These are phyloP conservation scores for Phyllotreta striolata DNA, from an alignment of 2,888 invertebrate species.

Conservation along the genomic window DNA sequence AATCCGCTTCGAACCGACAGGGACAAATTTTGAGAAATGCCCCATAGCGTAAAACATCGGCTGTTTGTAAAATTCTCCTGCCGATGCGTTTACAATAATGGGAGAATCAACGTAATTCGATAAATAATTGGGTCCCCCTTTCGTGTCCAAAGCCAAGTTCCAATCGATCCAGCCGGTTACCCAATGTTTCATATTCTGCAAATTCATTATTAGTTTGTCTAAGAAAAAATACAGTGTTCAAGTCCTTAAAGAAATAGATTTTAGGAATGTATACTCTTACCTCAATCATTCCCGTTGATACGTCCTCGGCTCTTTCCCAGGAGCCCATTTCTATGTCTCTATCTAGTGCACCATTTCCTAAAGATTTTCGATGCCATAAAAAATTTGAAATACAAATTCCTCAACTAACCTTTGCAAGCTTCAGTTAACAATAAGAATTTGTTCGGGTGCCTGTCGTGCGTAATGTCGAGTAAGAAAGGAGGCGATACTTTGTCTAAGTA, in stretches of 20 bases:
- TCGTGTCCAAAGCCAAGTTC: constrained; percentile 80
- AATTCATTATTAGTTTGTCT: constrained; percentile 17
- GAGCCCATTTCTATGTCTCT: background rate
- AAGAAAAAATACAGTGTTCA: background rate
- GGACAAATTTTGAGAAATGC: constrained; percentile 76
- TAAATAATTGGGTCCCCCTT: constrained; percentile 87
- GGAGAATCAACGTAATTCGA: constrained; percentile 83
- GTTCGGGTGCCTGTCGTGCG: constrained; percentile 56
- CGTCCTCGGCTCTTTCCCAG: constrained; percentile 30
- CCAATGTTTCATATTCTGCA: constrained; percentile 75
- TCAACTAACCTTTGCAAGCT: constrained; percentile 71
- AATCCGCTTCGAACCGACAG: constrained; percentile 66
- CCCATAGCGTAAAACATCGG: constrained; percentile 87
- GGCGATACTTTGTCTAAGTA: constrained; percentile 74
- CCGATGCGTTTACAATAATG: constrained; percentile 69
- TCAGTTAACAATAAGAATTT: constrained; percentile 69
- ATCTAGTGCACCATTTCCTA: constrained; percentile 1
- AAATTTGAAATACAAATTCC: background rate
- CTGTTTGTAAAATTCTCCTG: constrained; percentile 85
- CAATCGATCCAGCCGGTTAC: constrained; percentile 90
- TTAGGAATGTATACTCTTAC: background rate
- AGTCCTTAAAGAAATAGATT: background rate
- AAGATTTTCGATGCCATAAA: constrained; percentile 7
- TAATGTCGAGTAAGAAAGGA: constrained; percentile 65
- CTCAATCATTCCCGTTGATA: too few species aligned